A percentile compares a stretch with the other conserved stretches of the same genome.
Conservation (phyloP, 2,888 invertebrate genomes). For the Pollenia angustigena region DNA sequence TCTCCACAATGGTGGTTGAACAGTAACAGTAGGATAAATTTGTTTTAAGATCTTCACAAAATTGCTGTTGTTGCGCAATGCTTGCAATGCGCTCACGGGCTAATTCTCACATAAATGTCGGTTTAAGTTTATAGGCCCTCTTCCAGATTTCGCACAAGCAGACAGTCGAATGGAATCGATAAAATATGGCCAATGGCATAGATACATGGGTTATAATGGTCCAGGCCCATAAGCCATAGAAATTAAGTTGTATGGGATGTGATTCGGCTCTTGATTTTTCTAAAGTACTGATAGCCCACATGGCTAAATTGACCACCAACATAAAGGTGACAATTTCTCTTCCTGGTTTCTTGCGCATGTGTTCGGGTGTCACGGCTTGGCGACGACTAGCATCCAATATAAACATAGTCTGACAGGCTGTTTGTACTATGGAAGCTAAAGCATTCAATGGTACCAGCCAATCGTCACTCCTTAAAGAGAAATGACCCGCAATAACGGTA, state of each 20-base stretch:
- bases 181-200: slow-evolving; percentile 96
- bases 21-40: slow-evolving; percentile 82
- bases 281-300: slow-evolving; percentile 97
- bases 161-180: slow-evolving; percentile 97
- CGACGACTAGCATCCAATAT: slow-evolving; percentile 95
- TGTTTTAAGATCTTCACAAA: slow-evolving; percentile 82
- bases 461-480: slow-evolving; percentile 92
- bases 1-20: slow-evolving; percentile 81
- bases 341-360: slow-evolving; percentile 94
- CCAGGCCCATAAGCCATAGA: slow-evolving; percentile 97
- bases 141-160: slow-evolving; percentile 99
- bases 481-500: slow-evolving; percentile 96
- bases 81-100: slow-evolving; percentile 84
- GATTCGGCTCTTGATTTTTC: slow-evolving; percentile 96
- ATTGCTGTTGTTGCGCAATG: slow-evolving; percentile 83
- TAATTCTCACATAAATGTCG: slow-evolving; percentile 90
- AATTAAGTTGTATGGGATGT: slow-evolving; percentile 95
- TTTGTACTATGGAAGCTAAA: slow-evolving; percentile 93
- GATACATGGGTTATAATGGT: slow-evolving; percentile 97
- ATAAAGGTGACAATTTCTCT: slow-evolving; percentile 97
- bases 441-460: slow-evolving; percentile 93
- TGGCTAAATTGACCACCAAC: slow-evolving; percentile 94
- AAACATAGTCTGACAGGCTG: slow-evolving; percentile 95
- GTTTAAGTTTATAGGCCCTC: slow-evolving; percentile 96
- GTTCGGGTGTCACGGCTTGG: slow-evolving; percentile 91